Evolutionary conservation across 2,113 vertebrate genomes (phyloP).

Genomic region (Grammomys dolichurus): DNA sequence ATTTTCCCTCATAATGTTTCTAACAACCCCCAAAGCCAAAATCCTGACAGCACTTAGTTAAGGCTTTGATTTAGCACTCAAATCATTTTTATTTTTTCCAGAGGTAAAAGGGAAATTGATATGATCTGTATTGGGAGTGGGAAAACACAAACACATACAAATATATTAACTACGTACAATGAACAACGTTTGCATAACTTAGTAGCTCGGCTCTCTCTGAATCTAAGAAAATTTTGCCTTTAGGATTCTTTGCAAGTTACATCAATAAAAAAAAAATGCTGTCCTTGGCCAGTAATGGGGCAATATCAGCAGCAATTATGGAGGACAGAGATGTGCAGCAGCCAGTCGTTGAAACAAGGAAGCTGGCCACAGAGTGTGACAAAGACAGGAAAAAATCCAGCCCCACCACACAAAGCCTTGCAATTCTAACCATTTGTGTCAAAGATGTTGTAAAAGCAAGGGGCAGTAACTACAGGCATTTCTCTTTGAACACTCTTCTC

Average conservation of each 20-base stretch:
- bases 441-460: conserved; percentile 16
- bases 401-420: neutral
- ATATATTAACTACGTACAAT: conserved; percentile 18
- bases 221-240: conserved; percentile 59
- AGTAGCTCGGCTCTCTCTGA: conserved; percentile 15
- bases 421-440: conserved; percentile 35
- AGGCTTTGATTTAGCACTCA: conserved; percentile 65
- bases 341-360: conserved; percentile 33
- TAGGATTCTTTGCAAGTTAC: conserved; percentile 56
- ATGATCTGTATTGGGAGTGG: conserved; percentile 27
- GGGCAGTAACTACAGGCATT: conserved; percentile 43
- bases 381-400: neutral
- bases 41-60: conserved; percentile 62
- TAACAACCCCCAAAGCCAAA: conserved; percentile 52
- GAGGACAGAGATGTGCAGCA: conserved; percentile 26
- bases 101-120: conserved; percentile 27
- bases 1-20: conserved; percentile 65
- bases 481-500: neutral
- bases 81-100: neutral
- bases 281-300: neutral
- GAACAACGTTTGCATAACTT: conserved; percentile 63
- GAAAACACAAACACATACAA: conserved; percentile 50
- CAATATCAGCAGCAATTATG: neutral
- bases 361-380: conserved; percentile 1
- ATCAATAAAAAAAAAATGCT: conserved; percentile 60